These are phyloP conservation scores for mouse (Mus musculus) DNA, from an alignment of 2,113 vertebrate genomes.

Conservation along the genomic window GRCm39 chr13:24417001-24417500, in stretches of 20 bases:
- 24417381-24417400: background rate
- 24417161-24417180: background rate
- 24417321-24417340: background rate
- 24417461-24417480: background rate
- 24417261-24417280: background rate
- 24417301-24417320: background rate
- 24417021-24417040: background rate
- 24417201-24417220: rapidly evolving
- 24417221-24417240: no score
- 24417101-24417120: background rate
- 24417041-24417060: background rate
- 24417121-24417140: background rate
- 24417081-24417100: background rate
- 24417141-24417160: background rate
- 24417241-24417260: background rate
- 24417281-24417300: background rate
- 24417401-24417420: background rate
- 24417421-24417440: background rate
- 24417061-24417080: background rate
- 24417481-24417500: background rate
- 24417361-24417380: background rate
- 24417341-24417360: background rate
- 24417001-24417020: background rate
- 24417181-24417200: background rate
- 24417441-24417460: background rate